phyloP scores from a whole-genome alignment of 2,113 vertebrate species.

The Taurulus bubalis region DNA sequence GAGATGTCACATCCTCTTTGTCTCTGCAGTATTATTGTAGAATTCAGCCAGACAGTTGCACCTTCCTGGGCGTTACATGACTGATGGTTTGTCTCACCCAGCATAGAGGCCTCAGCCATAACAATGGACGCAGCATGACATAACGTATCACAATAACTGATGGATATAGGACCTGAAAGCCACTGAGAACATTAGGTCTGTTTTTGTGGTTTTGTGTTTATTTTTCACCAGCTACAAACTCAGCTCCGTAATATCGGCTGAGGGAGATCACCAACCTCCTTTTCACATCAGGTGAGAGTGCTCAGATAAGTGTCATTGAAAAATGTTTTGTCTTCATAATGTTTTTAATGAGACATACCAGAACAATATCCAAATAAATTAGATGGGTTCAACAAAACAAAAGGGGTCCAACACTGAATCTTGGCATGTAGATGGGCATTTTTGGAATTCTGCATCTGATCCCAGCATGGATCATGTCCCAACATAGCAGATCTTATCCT shows the following conservation, averaged over 20 bases:
- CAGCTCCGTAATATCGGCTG: neutral
- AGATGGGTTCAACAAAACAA: slow-evolving; percentile 50
- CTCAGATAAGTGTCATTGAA: slow-evolving; percentile 38
- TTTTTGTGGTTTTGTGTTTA: slow-evolving; percentile 60
- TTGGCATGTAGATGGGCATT: slow-evolving; percentile 79
- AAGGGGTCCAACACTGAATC: slow-evolving; percentile 50
- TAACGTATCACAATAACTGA: slow-evolving; percentile 64
- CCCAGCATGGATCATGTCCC: slow-evolving; percentile 71
- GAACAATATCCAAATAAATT: slow-evolving; percentile 64
- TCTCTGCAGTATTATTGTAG: slow-evolving; percentile 34
- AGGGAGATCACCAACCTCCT: neutral
- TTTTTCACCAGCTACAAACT: slow-evolving; percentile 36
- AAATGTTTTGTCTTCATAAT: slow-evolving; percentile 40
- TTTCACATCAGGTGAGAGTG: slow-evolving; percentile 12
- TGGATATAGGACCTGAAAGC: slow-evolving; percentile 68
- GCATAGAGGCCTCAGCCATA: slow-evolving; percentile 53
- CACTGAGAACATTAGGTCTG: slow-evolving; percentile 54
- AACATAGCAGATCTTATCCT: slow-evolving; percentile 76
- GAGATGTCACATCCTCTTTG: slow-evolving; percentile 38
- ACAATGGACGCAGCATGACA: slow-evolving; percentile 68
- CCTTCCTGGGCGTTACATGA: slow-evolving; percentile 47
- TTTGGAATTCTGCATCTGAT: slow-evolving; percentile 84
- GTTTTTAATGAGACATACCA: slow-evolving; percentile 33
- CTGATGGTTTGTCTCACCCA: slow-evolving; percentile 56
- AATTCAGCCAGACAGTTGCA: slow-evolving; percentile 34